Percentiles rank a stretch among this genome's conserved stretches.
Evolutionary conservation across 2,888 invertebrate species (phyloP).

Genomic region (Drosophila diplacantha): DNA sequence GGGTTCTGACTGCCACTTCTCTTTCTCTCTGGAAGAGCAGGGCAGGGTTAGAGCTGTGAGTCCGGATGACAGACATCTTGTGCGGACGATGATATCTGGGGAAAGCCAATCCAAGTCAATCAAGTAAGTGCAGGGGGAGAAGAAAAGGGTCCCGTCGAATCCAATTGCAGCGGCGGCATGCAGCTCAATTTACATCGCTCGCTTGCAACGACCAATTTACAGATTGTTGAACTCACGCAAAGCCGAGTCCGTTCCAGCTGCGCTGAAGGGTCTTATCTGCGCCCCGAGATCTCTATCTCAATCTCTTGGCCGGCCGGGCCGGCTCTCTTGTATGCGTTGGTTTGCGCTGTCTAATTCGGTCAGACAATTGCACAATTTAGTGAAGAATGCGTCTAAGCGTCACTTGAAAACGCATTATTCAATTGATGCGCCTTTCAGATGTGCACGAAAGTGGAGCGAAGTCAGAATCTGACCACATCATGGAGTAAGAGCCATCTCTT

Average conservation of each 20-base stretch:
- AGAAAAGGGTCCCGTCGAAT: background rate
- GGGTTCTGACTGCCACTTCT: background rate
- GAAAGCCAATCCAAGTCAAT: conserved; percentile 31
- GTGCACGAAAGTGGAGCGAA: background rate
- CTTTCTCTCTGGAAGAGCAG: background rate
- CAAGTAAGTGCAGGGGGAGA: conserved; percentile 18
- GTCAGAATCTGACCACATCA: background rate
- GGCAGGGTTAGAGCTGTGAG: background rate
- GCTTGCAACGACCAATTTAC: conserved; percentile 38
- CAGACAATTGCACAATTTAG: conserved; percentile 72
- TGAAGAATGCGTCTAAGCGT: conserved; percentile 73
- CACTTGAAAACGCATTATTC: conserved; percentile 75
- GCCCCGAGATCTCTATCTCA: conserved; percentile 44
- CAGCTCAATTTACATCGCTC: conserved; percentile 37
- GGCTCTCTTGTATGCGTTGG: conserved; percentile 21
- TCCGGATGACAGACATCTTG: conserved; percentile 17
- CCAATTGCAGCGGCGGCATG: conserved; percentile 14
- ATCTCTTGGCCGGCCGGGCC: background rate
- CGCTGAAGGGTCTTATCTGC: conserved; percentile 45
- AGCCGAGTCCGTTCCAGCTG: conserved; percentile 24
- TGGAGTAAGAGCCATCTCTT: too few relatives aligned
- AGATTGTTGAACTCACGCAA: conserved; percentile 64
- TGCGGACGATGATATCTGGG: conserved; percentile 21
- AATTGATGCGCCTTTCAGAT: conserved; percentile 52
- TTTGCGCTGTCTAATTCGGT: conserved; percentile 50